These are phyloP conservation scores for Agrilus biguttatus DNA, from an alignment of 2,888 invertebrate genomes.

Conservation along the genomic window DNA sequence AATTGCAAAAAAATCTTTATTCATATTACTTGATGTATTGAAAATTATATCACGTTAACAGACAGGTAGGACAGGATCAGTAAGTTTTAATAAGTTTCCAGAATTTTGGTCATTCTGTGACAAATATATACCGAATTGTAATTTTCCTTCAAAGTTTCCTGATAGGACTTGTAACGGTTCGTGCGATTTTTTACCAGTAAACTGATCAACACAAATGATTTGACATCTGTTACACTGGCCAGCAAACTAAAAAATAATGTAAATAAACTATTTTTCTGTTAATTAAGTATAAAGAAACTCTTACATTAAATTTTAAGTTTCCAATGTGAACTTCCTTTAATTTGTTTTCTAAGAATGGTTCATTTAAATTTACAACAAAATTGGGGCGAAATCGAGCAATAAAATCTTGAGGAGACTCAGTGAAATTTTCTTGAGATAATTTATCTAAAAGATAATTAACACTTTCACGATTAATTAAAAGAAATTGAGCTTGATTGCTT, in stretches of 20 bases:
- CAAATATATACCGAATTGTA: slow-evolving; percentile 71
- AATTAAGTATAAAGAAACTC: not conserved
- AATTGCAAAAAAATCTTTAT: no score
- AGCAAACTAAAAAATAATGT: slow-evolving; percentile 41
- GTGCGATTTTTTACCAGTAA: slow-evolving; percentile 61
- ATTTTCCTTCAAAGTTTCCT: slow-evolving; percentile 57
- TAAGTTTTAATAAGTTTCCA: not conserved
- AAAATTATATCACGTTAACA: no score
- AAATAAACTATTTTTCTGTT: not conserved
- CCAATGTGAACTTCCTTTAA: slow-evolving; percentile 56
- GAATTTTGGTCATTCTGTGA: slow-evolving; percentile 7
- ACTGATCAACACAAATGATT: slow-evolving; percentile 91
- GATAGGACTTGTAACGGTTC: slow-evolving; percentile 68
- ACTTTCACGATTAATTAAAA: slow-evolving; percentile 67
- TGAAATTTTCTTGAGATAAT: slow-evolving; percentile 38
- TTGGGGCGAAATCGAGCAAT: slow-evolving; percentile 82
- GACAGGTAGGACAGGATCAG: not conserved
- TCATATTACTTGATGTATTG: no score
- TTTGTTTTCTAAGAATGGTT: slow-evolving; percentile 63
- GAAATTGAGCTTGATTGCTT: slow-evolving; percentile 73
- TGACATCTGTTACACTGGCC: slow-evolving; percentile 82
- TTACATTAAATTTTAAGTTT: slow-evolving; percentile 47
- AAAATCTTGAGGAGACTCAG: slow-evolving; percentile 42
- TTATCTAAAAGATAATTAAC: slow-evolving; percentile 53
- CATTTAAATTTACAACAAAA: slow-evolving; percentile 58